These are phyloP conservation scores for Ephialtes manifestator DNA, from an alignment of 2,888 invertebrate genomes.

Conservation along the genomic window DNA sequence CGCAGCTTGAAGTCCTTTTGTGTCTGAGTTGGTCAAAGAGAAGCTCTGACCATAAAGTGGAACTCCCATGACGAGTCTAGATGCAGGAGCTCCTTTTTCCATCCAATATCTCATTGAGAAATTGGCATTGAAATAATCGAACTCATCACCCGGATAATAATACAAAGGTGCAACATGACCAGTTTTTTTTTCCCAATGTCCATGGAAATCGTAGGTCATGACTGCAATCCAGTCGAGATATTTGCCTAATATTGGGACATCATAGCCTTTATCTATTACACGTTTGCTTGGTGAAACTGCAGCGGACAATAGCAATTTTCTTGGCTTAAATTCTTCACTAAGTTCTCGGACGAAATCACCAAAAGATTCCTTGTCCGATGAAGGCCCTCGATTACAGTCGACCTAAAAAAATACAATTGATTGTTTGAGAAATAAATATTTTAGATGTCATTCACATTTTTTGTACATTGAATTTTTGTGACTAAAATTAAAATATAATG, in stretches of 20 bases:
- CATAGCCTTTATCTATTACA: constrained; percentile 93
- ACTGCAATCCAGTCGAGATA: constrained; percentile 95
- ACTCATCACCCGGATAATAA: constrained; percentile 93
- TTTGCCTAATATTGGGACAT: constrained; percentile 90
- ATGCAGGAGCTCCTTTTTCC: constrained; percentile 91
- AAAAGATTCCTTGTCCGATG: constrained; percentile 93
- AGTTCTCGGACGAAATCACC: constrained; percentile 91
- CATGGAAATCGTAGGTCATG: constrained; percentile 96
- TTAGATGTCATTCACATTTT: too few species aligned
- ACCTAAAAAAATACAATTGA: constrained; percentile 28
- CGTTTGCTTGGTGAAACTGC: constrained; percentile 95
- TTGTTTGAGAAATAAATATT: not conserved
- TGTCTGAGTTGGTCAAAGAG: constrained; percentile 84
- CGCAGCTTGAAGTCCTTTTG: constrained; percentile 90
- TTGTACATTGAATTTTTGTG: too few species aligned
- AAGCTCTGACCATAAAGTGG: constrained; percentile 95
- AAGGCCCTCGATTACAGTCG: constrained; percentile 93
- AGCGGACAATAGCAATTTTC: constrained; percentile 91
- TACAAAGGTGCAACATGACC: constrained; percentile 95
- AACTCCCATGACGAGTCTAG: constrained; percentile 94
- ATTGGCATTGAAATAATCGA: constrained; percentile 93
- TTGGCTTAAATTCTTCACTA: constrained; percentile 88
- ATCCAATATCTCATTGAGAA: constrained; percentile 96
- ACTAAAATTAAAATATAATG: too few species aligned
- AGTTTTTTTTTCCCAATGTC: constrained; percentile 95